Base-by-base conservation (phyloP, 2,113 vertebrate genomes). In the Aplodontia rufa region DNA sequence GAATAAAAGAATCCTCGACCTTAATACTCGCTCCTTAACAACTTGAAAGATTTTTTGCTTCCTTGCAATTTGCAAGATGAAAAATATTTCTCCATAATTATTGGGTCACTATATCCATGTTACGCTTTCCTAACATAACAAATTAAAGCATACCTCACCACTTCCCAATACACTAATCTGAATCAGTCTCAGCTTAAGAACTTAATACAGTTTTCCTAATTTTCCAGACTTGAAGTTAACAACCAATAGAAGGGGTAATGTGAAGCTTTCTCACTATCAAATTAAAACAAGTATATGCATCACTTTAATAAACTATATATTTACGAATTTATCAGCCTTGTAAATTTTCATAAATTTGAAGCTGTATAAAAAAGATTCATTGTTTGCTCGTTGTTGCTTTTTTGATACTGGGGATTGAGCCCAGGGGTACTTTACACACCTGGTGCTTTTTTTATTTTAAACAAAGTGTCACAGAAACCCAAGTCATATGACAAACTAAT, bases 241-340 rank as follows among this genome's bases (percentile, higher is more conserved):
- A 88, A 75, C 22, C 14, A 79, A 26, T 53, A 93, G 28, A 76
- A 85, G 17, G 14, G 9, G 37, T 19, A 89, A 8, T 55, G 82
- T 32, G 42, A 85, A 64, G 16, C 16, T 40, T 83, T 92, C 89
- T 96, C 3, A n/a, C 7, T 68, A 24, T 55, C 87, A 22, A 64
- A 94, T 58, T 87, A 95, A 83, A 72, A 93, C 72, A 88, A 94
- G 49, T 40, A 86, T 79, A 80, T 30, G 45, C 86, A 55, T 66
- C 45, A 93, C 8, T 55, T 91, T 37, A 64, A 16, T 30, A 82
- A 0, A 85, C 9, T 81, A 75, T 51, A 69, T 45, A 81, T 60
- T 66, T 64, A 88, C n/a, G 26, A 76, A 89, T 87, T 71, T 85
- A 8, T 79, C 28, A 62, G 6, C 71, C 80, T 84, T 30, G 19